These are phyloP conservation scores for Synergus gifuensis DNA, from an alignment of 2,888 invertebrate genomes.

Conservation along the genomic window DNA sequence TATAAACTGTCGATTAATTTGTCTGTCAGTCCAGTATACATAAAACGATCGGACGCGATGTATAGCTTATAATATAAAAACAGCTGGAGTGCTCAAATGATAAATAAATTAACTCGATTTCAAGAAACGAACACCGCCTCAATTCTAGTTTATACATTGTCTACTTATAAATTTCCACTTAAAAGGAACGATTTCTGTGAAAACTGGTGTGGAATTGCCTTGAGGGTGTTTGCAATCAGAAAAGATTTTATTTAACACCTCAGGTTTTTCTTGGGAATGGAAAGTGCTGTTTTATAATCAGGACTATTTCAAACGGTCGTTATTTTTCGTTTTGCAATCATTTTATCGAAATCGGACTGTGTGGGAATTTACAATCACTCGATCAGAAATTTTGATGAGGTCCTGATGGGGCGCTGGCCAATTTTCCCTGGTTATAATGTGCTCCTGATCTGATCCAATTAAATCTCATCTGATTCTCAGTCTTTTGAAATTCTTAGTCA, in stretches of 20 bases:
- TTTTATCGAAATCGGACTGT: neutral
- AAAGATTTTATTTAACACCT: slow-evolving; percentile 31
- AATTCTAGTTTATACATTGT: slow-evolving; percentile 20
- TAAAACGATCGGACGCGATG: neutral
- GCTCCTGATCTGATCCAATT: neutral
- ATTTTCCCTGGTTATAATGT: too few species aligned
- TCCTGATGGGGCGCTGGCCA: too few species aligned
- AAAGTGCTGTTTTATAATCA: neutral
- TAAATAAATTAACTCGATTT: slow-evolving; percentile 36
- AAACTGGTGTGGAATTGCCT: slow-evolving; percentile 20
- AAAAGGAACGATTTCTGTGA: neutral
- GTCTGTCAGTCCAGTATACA: neutral
- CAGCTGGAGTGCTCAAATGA: slow-evolving; percentile 16
- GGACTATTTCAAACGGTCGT: neutral
- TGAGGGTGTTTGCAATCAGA: neutral
- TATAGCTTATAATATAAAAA: slow-evolving; percentile 15
- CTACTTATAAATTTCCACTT: slow-evolving; percentile 12
- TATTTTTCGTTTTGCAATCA: neutral
- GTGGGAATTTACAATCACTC: too few species aligned
- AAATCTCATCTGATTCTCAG: neutral
- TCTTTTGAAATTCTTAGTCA: too few species aligned
- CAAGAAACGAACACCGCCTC: slow-evolving; percentile 11
- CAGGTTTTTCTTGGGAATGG: neutral
- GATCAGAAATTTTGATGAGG: too few species aligned
- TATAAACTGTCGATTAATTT: slow-evolving; percentile 38